Conservation (phyloP, 2,797 vertebrate genomes). For the Pseudochirops cupreus region DNA sequence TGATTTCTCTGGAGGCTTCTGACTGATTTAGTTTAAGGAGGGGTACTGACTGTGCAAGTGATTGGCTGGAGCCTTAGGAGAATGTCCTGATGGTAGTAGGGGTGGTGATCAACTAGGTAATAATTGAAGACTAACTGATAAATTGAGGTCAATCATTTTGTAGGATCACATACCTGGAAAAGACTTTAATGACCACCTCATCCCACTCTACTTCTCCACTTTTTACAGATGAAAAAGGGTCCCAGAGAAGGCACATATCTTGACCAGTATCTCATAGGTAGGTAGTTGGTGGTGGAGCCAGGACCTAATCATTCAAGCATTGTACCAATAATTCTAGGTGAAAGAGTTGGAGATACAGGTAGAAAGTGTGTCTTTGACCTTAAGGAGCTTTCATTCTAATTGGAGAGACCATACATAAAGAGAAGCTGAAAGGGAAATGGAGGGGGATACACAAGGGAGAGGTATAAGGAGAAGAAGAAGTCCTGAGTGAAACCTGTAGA, state of each 20-base stretch:
- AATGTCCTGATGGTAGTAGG: background rate
- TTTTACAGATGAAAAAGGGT: background rate
- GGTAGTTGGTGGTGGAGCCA: background rate
- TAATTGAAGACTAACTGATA: background rate
- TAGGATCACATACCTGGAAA: background rate
- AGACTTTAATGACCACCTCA: background rate
- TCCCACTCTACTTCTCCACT: background rate
- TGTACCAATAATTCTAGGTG: background rate
- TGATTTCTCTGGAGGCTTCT: background rate
- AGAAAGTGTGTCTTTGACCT: background rate
- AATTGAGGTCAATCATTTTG: background rate
- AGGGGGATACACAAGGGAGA: too few relatives aligned
- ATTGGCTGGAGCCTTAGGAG: background rate
- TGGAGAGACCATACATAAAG: background rate
- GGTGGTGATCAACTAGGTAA: background rate
- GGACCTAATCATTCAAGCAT: background rate
- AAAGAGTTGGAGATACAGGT: background rate
- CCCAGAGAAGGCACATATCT: background rate
- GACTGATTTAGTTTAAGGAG: background rate
- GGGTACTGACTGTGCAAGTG: background rate
- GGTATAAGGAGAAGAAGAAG: background rate
- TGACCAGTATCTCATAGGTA: background rate
- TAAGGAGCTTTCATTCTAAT: background rate
- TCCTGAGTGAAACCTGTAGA: background rate
- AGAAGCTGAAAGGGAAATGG: background rate